Percentiles rank a stretch among this genome's conserved stretches.
Evolutionary conservation across 1,140 invertebrate genomes (phyloP).

Genomic region (Achroia grisella): DNA sequence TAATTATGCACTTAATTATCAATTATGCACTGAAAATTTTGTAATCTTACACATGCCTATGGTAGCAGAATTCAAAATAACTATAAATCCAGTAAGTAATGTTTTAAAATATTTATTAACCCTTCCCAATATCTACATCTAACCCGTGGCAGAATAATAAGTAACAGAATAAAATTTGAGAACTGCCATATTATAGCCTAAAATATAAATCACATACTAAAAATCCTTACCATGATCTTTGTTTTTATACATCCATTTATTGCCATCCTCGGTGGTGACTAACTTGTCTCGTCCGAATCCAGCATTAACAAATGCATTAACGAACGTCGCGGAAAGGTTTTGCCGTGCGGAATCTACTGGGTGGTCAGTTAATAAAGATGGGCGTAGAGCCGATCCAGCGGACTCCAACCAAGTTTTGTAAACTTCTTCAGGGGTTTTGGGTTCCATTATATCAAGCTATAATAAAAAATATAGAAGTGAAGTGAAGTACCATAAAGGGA

Average conservation of each 20-base stretch:
- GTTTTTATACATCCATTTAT: constrained; percentile 99
- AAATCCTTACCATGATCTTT: constrained; percentile 94
- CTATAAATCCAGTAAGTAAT: constrained; percentile 4
- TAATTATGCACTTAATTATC: too few relatives aligned
- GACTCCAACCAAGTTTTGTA: constrained; percentile 99
- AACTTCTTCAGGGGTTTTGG: constrained; percentile 99
- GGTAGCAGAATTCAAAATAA: too few relatives aligned
- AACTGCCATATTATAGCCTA: too few relatives aligned
- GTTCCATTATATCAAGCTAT: constrained; percentile 98
- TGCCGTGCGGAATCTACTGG: constrained; percentile 95
- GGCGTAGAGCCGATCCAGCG: constrained; percentile 86
- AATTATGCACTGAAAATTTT: too few relatives aligned
- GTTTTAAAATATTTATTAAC: too few relatives aligned
- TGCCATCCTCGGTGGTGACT: constrained; percentile 95
- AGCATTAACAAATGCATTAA: constrained; percentile 99
- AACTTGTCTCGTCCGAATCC: constrained; percentile 98
- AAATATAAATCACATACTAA: not conserved
- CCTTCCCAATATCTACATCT: too few relatives aligned
- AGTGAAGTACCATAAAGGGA: too few relatives aligned
- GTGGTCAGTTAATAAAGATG: constrained; percentile 78
- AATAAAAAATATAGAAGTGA: constrained; percentile 22
- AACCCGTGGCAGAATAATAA: too few relatives aligned
- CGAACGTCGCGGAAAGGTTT: constrained; percentile 98
- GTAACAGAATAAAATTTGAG: constrained; percentile 3
- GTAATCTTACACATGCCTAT: too few relatives aligned